phyloP scores from a whole-genome alignment of 2,797 vertebrate genomes.

The Notoglanidium macrostoma region DNA sequence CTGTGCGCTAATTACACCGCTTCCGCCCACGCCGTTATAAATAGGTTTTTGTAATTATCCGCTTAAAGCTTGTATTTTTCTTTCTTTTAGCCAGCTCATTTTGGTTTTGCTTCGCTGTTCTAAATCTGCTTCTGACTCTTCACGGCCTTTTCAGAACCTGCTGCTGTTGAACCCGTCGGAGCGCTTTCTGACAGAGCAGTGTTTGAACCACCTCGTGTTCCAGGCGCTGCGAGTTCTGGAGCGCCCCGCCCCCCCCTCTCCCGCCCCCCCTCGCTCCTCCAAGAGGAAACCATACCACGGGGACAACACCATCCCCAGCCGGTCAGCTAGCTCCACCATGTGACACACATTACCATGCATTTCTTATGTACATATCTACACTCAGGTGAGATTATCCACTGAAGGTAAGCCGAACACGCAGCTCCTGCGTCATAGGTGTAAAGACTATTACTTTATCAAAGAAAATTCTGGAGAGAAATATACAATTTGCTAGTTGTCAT shows the following conservation, averaged over 20 bases:
- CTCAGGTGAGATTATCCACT: not conserved
- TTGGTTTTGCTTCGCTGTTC: not conserved
- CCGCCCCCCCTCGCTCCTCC: slow-evolving; percentile 87
- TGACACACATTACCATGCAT: not conserved
- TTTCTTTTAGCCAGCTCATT: not conserved
- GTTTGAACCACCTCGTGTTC: slow-evolving; percentile 96
- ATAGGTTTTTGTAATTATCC: slow-evolving; percentile 12
- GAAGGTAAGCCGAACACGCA: not conserved
- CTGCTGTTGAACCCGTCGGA: slow-evolving; percentile 93
- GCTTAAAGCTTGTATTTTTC: not conserved
- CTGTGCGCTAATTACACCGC: not conserved
- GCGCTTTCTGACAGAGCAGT: slow-evolving; percentile 94
- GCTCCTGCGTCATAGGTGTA: not conserved
- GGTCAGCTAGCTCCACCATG: slow-evolving; percentile 70
- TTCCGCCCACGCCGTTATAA: not conserved
- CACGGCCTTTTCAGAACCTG: slow-evolving; percentile 80
- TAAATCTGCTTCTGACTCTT: slow-evolving; percentile 23
- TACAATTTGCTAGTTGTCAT: not conserved
- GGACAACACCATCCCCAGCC: slow-evolving; percentile 93
- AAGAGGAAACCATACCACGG: slow-evolving; percentile 96
- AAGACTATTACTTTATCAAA: not conserved
- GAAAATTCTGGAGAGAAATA: too few relatives aligned
- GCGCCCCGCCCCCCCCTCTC: slow-evolving; percentile 82
- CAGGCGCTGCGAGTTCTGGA: slow-evolving; percentile 94
- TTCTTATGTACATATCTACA: not conserved